Conservation (phyloP, 2,797 vertebrate genomes). For the Sebastolobus altivelis region DNA sequence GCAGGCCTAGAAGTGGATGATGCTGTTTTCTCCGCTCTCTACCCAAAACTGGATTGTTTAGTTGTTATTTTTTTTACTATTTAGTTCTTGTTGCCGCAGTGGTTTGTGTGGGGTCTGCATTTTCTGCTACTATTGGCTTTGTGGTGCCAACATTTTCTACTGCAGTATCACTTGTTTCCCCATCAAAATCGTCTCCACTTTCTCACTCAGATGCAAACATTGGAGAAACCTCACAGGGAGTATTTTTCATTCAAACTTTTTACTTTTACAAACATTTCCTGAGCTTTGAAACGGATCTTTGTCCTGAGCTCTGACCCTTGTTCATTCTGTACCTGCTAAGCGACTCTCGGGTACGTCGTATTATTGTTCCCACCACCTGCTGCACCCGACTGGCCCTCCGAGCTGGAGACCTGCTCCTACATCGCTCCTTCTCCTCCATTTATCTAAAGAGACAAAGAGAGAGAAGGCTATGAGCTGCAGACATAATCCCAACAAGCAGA, state of each 20-base stretch:
- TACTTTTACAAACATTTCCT: not conserved
- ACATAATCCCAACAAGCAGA: slow-evolving; percentile 3
- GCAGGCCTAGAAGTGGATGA: slow-evolving; percentile 10
- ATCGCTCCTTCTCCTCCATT: slow-evolving; percentile 91
- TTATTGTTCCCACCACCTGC: slow-evolving; percentile 97
- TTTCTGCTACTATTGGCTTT: slow-evolving; percentile 22
- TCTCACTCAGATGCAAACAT: not conserved
- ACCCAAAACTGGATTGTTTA: slow-evolving; percentile 26
- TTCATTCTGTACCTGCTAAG: slow-evolving; percentile 87
- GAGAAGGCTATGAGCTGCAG: slow-evolving; percentile 19
- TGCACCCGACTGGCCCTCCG: slow-evolving; percentile 93
- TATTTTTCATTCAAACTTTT: not conserved
- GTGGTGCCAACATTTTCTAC: slow-evolving; percentile 17
- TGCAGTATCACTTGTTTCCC: slow-evolving; percentile 26
- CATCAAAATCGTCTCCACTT: not conserved
- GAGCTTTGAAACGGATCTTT: not conserved
- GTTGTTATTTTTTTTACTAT: slow-evolving; percentile 11
- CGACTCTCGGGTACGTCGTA: slow-evolving; percentile 92
- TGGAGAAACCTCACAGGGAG: not conserved
- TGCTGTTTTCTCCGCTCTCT: slow-evolving; percentile 35
- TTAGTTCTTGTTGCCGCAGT: slow-evolving; percentile 31
- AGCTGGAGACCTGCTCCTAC: slow-evolving; percentile 90
- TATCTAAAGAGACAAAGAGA: slow-evolving; percentile 73
- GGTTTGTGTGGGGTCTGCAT: slow-evolving; percentile 29
- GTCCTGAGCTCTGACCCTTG: not conserved